Conservation (phyloP, 1,140 invertebrate species). For the Nymphalis io region DNA sequence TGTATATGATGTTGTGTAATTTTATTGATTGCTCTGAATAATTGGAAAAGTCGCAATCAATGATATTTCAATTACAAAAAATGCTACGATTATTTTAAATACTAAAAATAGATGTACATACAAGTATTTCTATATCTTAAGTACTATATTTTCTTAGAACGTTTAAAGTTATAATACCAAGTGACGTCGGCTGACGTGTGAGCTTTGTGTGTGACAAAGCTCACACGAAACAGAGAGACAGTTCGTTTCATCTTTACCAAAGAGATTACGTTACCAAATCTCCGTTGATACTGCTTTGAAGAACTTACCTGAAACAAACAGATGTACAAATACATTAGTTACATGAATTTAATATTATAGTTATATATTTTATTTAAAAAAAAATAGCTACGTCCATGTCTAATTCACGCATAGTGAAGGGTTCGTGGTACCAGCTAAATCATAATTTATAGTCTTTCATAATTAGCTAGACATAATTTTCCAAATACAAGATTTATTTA, state of each 20-base stretch:
- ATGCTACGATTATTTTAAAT: no score
- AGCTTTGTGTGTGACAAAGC: neutral
- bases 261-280: slow-evolving; percentile 17
- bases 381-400: no score
- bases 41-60: no score
- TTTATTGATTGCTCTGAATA: no score
- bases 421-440: no score
- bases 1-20: no score
- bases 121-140: neutral
- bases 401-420: no score
- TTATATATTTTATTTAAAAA: neutral
- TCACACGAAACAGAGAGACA: neutral
- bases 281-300: slow-evolving; percentile 14
- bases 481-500: no score
- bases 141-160: neutral
- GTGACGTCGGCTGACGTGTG: neutral
- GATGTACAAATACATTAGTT: slow-evolving; percentile 5
- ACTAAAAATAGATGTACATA: no score
- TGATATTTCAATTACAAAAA: no score
- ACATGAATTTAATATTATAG: neutral
- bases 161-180: neutral
- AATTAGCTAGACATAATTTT: no score
- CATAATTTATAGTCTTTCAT: no score
- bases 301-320: slow-evolving; percentile 39
- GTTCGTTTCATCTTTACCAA: slow-evolving; percentile 18